These are phyloP conservation scores for Drosophila watanabei DNA, from an alignment of 1,140 invertebrate species.

Conservation along the genomic window DNA sequence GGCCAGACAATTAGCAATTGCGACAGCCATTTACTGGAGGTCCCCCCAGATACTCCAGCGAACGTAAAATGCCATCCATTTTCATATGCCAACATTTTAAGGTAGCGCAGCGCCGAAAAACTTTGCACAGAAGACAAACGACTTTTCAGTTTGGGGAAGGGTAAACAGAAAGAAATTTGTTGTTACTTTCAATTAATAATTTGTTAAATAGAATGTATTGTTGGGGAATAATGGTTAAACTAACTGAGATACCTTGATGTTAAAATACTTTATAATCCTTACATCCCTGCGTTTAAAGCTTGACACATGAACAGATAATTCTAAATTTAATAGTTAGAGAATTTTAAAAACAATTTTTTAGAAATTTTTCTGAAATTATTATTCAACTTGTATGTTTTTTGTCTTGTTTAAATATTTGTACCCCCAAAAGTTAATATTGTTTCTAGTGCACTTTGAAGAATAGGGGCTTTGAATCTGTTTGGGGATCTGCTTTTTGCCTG, in stretches of 20 bases:
- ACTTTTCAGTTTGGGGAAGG: slow-evolving; percentile 47
- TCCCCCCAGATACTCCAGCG: slow-evolving; percentile 35
- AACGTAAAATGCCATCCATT: slow-evolving; percentile 58
- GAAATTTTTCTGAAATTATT: not conserved
- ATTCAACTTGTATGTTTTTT: not conserved
- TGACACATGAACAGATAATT: too few species aligned
- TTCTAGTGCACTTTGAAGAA: slow-evolving; percentile 23
- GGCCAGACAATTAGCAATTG: slow-evolving; percentile 54
- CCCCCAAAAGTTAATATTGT: not conserved
- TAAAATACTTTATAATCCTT: too few species aligned
- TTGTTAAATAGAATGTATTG: not conserved
- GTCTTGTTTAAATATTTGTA: not conserved
- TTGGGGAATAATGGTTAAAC: not conserved
- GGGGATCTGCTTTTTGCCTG: slow-evolving; percentile 32
- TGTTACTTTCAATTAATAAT: not conserved
- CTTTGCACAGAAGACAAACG: slow-evolving; percentile 71
- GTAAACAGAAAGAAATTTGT: slow-evolving; percentile 3
- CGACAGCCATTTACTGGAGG: slow-evolving; percentile 57
- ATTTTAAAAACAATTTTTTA: not conserved
- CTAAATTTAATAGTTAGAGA: not conserved
- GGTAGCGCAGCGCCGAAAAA: slow-evolving; percentile 56
- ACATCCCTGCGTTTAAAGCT: not conserved
- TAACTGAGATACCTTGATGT: not conserved
- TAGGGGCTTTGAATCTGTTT: slow-evolving; percentile 20
- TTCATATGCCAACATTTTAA: slow-evolving; percentile 63